Evolutionary conservation across 2,797 vertebrate genomes (phyloP).

Genomic region (Tiaroga cobitis): DNA sequence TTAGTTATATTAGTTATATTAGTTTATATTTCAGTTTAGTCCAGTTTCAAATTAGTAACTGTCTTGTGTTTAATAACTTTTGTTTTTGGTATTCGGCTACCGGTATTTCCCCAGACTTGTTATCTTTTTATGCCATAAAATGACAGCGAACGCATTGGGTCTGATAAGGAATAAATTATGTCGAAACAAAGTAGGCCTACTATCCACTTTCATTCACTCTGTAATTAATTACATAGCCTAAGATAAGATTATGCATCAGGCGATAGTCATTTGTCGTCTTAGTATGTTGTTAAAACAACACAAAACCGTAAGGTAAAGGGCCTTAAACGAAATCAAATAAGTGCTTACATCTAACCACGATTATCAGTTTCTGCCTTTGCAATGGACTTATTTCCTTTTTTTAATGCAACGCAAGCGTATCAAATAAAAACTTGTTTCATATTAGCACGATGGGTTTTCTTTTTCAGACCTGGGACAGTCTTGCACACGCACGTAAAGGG

Average conservation of each 20-base stretch:
- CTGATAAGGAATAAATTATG: conserved; percentile 11
- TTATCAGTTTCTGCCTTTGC: not conserved
- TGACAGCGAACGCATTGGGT: not conserved
- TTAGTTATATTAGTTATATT: no score
- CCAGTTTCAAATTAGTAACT: not conserved
- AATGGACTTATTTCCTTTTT: not conserved
- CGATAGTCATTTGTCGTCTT: conserved; percentile 8
- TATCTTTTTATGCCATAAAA: not conserved
- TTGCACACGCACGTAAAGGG: not conserved
- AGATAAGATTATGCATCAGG: not conserved
- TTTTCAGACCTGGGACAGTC: not conserved
- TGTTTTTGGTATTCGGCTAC: not conserved
- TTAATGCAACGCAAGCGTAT: not conserved
- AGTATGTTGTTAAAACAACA: not conserved
- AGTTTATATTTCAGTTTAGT: no score
- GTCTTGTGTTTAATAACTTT: not conserved
- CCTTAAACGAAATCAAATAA: not conserved
- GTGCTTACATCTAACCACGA: no score
- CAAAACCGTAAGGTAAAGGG: not conserved
- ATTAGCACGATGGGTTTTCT: not conserved
- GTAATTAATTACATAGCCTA: not conserved
- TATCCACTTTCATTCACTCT: not conserved
- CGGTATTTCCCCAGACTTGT: not conserved
- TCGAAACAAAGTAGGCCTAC: not conserved
- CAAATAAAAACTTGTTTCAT: not conserved